These are phyloP conservation scores for Drosophila pallidifrons DNA, from an alignment of 1,140 invertebrate genomes.

Conservation along the genomic window DNA sequence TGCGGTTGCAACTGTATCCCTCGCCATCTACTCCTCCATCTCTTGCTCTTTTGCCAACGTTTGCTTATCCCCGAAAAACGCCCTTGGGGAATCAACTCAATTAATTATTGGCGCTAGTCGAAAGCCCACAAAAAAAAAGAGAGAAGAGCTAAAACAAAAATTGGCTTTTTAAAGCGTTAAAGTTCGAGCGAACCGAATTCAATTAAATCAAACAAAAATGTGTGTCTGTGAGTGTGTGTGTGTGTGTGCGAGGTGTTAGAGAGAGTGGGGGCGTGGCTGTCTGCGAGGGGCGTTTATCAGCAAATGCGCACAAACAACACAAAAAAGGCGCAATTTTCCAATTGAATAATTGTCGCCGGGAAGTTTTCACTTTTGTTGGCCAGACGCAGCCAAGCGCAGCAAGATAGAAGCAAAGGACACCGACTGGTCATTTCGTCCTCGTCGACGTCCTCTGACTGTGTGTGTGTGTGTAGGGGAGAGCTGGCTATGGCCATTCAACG, in stretches of 20 bases:
- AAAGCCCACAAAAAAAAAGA: conserved; percentile 28
- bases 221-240: conserved; percentile 23
- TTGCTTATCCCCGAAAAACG: conserved; percentile 28
- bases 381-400: conserved; percentile 54
- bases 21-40: conserved; percentile 27
- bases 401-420: conserved; percentile 20
- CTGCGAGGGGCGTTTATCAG: conserved; percentile 34
- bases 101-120: conserved; percentile 75
- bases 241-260: conserved; percentile 55
- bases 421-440: neutral
- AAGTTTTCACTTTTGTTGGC: conserved; percentile 79
- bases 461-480: too few species aligned
- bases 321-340: conserved; percentile 76
- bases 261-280: conserved; percentile 16
- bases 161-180: conserved; percentile 80
- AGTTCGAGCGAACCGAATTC: conserved; percentile 55
- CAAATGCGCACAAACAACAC: conserved; percentile 9
- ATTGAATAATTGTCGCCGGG: conserved; percentile 82
- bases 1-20: conserved; percentile 56
- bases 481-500: conserved; percentile 68
- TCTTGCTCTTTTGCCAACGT: too few species aligned
- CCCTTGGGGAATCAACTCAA: conserved; percentile 77
- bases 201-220: conserved; percentile 73
- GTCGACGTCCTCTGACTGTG: too few species aligned
- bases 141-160: conserved; percentile 44